A percentile compares a stretch with the other conserved stretches of the same genome.
These are phyloP conservation scores for Percopsis transmontana DNA, from an alignment of 2,113 vertebrate genomes.

Conservation along the genomic window DNA sequence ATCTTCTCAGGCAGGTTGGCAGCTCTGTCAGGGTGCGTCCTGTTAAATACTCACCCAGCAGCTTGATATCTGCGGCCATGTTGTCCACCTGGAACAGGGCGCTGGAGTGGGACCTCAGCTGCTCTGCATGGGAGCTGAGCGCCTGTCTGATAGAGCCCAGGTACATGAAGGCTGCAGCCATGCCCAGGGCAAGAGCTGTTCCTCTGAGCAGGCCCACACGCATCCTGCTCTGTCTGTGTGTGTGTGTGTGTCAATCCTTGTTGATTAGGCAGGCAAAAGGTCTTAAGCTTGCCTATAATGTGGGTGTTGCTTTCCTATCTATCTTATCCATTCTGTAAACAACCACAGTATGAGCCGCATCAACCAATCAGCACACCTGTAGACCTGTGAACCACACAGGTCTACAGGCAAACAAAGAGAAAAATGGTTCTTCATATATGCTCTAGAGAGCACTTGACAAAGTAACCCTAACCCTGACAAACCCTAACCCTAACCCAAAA, in stretches of 20 bases:
- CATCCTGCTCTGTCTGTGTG: slow-evolving; percentile 36
- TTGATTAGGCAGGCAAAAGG: background rate
- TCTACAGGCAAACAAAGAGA: background rate
- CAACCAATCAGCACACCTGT: no score
- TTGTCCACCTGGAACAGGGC: slow-evolving; percentile 50
- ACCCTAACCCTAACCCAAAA: no score
- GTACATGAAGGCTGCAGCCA: slow-evolving; percentile 31
- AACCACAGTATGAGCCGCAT: no score
- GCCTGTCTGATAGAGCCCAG: slow-evolving; percentile 48
- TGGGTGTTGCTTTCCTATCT: no score
- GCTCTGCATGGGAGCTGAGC: slow-evolving; percentile 36
- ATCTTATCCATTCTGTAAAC: no score
- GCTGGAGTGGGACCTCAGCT: slow-evolving; percentile 39
- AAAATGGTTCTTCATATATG: no score
- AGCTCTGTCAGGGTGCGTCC: no score
- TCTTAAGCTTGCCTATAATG: background rate
- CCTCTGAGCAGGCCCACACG: slow-evolving; percentile 36
- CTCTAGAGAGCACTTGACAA: no score
- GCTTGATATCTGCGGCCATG: slow-evolving; percentile 54
- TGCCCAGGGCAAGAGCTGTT: background rate
- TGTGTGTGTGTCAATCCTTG: background rate
- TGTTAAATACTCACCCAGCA: slow-evolving; percentile 55
- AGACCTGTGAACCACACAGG: no score
- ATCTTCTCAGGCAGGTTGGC: no score
- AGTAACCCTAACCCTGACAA: no score